Conservation (phyloP, 1,140 invertebrate species). For the Drosophila lacertosa region DNA sequence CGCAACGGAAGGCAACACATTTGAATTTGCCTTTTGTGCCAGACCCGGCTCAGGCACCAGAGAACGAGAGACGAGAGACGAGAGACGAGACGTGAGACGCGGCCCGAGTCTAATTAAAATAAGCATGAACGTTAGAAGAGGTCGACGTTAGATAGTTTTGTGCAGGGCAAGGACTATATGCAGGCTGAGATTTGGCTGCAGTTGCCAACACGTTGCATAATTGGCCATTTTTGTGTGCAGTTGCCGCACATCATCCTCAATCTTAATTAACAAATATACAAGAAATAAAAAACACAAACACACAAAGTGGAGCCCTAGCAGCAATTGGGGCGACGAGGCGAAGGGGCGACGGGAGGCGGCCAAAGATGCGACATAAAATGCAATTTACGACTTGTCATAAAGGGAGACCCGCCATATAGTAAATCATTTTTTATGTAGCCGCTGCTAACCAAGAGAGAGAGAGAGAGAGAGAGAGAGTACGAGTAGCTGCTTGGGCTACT, state of each 20-base stretch:
- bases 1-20: conserved; percentile 68
- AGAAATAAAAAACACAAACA: conserved; percentile 55
- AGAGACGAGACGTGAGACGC: not conserved
- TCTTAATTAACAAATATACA: conserved; percentile 82
- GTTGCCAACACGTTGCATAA: conserved; percentile 74
- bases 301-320: not conserved
- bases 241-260: conserved; percentile 78
- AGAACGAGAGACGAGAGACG: too few species aligned
- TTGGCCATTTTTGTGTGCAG: conserved; percentile 81
- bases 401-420: conserved; percentile 78
- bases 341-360: conserved; percentile 6
- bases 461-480: conserved; percentile 23
- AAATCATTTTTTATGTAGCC: conserved; percentile 82
- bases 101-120: conserved; percentile 50
- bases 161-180: conserved; percentile 12
- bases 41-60: conserved; percentile 5
- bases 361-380: conserved; percentile 79
- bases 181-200: conserved; percentile 41
- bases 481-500: conserved; percentile 62
- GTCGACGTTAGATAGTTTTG: conserved; percentile 30
- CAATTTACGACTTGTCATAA: conserved; percentile 82
- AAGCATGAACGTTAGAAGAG: conserved; percentile 47
- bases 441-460: conserved; percentile 13
- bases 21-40: conserved; percentile 52
- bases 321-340: too few species aligned